These are phyloP conservation scores for Cyrtonyx montezumae DNA, from an alignment of 2,113 vertebrate genomes.

Conservation along the genomic window DNA sequence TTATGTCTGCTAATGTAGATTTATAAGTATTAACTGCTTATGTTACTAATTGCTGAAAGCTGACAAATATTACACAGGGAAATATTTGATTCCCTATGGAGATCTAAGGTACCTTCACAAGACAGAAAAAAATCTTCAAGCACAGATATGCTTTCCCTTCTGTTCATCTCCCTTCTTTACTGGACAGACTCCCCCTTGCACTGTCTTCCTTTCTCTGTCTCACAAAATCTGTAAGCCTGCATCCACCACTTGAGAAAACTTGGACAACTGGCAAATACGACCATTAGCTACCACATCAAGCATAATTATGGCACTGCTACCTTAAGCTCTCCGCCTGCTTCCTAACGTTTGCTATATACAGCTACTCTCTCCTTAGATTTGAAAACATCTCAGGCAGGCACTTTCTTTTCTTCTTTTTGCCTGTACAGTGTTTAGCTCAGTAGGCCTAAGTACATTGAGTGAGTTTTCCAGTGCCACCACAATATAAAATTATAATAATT, in stretches of 20 bases:
- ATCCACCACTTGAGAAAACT: neutral
- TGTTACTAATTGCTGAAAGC: neutral
- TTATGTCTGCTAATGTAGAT: neutral
- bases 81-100: neutral
- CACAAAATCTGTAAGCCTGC: neutral
- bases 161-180: neutral
- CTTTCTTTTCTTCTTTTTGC: neutral
- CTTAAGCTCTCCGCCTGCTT: neutral
- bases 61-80: neutral
- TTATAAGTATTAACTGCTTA: neutral
- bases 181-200: neutral
- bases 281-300: neutral
- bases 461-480: neutral
- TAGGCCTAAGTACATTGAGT: neutral
- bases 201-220: neutral
- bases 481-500: neutral
- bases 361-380: neutral
- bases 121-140: neutral
- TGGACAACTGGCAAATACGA: neutral
- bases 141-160: neutral
- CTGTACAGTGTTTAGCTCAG: neutral
- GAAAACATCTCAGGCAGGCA: neutral
- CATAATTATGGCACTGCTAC: neutral
- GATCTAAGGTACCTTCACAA: neutral
- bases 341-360: neutral